A percentile compares a stretch with the other conserved stretches of the same genome.
Conservation (phyloP, 2,113 vertebrate species). For the Pristiophorus japonicus region DNA sequence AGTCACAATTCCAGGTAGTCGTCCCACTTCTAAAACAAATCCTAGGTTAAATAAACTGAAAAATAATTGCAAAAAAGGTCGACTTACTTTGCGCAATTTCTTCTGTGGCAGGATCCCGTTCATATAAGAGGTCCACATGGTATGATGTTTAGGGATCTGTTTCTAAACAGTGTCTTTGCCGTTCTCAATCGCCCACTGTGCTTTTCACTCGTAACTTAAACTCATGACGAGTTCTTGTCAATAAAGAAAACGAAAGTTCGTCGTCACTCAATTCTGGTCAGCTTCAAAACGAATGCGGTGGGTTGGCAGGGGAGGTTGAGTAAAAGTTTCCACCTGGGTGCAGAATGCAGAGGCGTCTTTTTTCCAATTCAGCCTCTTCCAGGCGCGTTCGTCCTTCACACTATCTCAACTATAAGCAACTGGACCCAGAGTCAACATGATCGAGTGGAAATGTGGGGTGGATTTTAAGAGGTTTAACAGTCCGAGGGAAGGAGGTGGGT, state of each 20-base stretch:
- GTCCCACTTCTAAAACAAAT: too few relatives aligned
- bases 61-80: not conserved
- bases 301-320: not conserved
- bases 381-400: not conserved
- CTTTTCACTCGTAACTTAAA: not conserved
- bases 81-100: constrained; percentile 45
- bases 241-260: not conserved
- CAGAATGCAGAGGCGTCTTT: too few relatives aligned
- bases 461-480: not conserved
- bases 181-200: too few relatives aligned
- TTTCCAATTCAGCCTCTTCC: too few relatives aligned
- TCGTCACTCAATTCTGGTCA: not conserved
- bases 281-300: not conserved
- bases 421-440: not conserved
- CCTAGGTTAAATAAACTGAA: not conserved
- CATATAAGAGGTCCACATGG: constrained; percentile 47
- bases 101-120: constrained; percentile 42
- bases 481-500: not conserved
- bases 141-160: not conserved
- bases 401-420: too few relatives aligned
- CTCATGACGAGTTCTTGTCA: not conserved
- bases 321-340: not conserved
- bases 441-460: not conserved
- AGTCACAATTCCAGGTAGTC: not conserved
- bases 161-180: not conserved